Conservation (phyloP, 2,888 invertebrate species). For the Mayetiola destructor region DNA sequence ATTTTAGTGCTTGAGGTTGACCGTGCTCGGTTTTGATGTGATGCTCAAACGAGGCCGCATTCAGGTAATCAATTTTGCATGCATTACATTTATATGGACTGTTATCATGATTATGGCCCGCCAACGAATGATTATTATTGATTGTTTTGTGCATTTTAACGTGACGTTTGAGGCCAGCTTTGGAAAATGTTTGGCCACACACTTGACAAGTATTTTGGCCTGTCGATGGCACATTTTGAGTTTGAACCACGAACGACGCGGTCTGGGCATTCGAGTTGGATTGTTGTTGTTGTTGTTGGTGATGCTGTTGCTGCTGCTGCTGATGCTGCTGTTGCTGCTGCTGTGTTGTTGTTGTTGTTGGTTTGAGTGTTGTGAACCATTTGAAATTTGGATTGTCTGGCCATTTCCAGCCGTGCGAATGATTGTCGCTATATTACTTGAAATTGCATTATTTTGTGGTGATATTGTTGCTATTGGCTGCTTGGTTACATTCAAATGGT, state of each 20-base stretch:
- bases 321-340: not conserved
- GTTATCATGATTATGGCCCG: not conserved
- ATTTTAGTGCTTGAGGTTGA: slow-evolving; percentile 2
- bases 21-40: slow-evolving; percentile 5
- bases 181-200: slow-evolving; percentile 5
- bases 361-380: too few relatives aligned
- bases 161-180: not conserved
- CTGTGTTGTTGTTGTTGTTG: not conserved
- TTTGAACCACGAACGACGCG: not conserved
- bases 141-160: not conserved
- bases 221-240: not conserved
- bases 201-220: not conserved
- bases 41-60: not conserved
- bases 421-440: not conserved
- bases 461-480: too few relatives aligned
- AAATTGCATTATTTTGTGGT: not conserved
- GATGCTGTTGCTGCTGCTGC: not conserved
- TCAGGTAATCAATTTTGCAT: not conserved
- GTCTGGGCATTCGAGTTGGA: not conserved
- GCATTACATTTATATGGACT: slow-evolving; percentile 11
- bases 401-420: too few relatives aligned
- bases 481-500: too few relatives aligned
- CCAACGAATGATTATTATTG: not conserved
- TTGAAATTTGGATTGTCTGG: not conserved
- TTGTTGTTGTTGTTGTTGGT: not conserved